Base-by-base conservation (phyloP, 2,888 invertebrate species). In the Lordiphosa andalusiaca region DNA sequence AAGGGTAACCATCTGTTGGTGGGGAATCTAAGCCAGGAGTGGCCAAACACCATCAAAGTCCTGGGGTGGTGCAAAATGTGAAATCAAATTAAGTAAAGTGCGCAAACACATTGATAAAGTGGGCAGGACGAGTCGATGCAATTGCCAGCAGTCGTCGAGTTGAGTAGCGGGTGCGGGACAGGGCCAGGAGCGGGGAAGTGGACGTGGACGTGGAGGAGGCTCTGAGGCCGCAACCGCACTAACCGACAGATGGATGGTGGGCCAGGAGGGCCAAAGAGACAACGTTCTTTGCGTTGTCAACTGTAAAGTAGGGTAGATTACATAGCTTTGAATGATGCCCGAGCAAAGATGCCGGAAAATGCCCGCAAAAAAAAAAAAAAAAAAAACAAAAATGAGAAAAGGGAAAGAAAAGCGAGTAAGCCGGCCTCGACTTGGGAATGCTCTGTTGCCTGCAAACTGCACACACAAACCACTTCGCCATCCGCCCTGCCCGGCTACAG, bases 41-140 rank as follows among this genome's bases (percentile, higher is more conserved):
- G 40, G 48, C 42, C 52, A 59, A 66, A 55, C 54, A 48, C 53
- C 71, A 57, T 53, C 65, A 67, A 37, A 56, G 53, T 44, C 47
- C 36, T 4, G 53, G 53, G 52, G 60, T 49, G 47, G 59, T 39
- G 59, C 59, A 56, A 51, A 64, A 69, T 69, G 50, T 58, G 66
- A 76, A 80, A 80, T 77, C 80, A 78, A 83, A 77, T 83, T 80
- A 78, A 77, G 69, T 67, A 75, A 77, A 82, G 83, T 82, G 80
- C 69, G 69, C 80, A 72, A 77, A 82, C 71, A 71, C 71, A 71
- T 56, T 73, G 63, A 73, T 59, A 63, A 70, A 68, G 54, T 50
- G 56, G 53, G 33, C 42, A 41, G 33, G 12, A 7, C 12, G 9
- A 2, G 19, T 16, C 9, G 35, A 35, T 5, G 53, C 41, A 41